Evolutionary conservation across 2,797 vertebrate genomes (phyloP).

Genomic region (Enteromius paludinosus): DNA sequence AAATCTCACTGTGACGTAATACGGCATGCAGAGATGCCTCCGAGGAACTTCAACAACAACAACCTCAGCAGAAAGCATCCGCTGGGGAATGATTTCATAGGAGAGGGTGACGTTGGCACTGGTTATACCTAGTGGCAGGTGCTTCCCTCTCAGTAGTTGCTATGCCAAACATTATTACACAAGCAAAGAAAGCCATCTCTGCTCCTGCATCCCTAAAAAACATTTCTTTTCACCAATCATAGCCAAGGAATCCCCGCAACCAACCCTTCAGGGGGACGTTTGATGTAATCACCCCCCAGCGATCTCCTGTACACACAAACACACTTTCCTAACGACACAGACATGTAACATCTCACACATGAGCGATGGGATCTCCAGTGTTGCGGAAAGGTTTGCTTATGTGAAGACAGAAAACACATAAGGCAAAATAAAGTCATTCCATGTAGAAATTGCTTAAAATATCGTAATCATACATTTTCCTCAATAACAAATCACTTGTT

Average conservation of each 20-base stretch:
- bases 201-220: neutral
- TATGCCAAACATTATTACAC: conserved; percentile 6
- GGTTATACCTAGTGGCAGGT: conserved; percentile 2
- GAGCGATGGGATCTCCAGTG: conserved; percentile 3
- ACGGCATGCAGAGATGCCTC: neutral
- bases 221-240: neutral
- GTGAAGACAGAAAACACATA: neutral
- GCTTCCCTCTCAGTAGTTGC: conserved; percentile 4
- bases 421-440: neutral
- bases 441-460: neutral
- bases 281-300: conserved; percentile 9
- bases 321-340: conserved; percentile 12
- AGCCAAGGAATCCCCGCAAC: neutral
- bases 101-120: neutral
- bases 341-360: neutral
- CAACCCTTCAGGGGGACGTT: neutral
- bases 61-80: neutral
- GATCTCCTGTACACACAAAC: conserved; percentile 4
- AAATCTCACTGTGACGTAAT: conserved; percentile 17
- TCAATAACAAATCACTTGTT: too few relatives aligned
- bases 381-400: conserved; percentile 13
- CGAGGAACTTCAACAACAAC: conserved; percentile 22
- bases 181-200: neutral
- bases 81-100: neutral
- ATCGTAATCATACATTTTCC: neutral